A percentile compares a stretch with the other conserved stretches of the same genome.
phyloP scores from a whole-genome alignment of 2,888 invertebrate genomes.

The Scaptomyza polygonia region DNA sequence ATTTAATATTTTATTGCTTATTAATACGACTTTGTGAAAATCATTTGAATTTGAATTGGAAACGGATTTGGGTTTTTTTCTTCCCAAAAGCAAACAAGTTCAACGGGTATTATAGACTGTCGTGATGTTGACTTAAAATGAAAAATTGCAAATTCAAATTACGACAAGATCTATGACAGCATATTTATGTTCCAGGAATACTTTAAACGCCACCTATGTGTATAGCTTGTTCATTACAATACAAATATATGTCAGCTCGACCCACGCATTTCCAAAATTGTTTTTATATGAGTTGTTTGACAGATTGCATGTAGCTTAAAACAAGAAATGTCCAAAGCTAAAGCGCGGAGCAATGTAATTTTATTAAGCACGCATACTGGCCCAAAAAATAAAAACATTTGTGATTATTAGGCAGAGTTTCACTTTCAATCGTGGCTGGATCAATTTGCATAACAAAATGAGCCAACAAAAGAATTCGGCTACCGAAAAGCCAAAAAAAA shows the following conservation, averaged over 20 bases:
- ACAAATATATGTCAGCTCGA: constrained; percentile 16
- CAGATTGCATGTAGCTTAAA: constrained; percentile 64
- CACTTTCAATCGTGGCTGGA: constrained; percentile 65
- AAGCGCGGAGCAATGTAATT: constrained; percentile 65
- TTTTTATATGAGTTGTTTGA: constrained; percentile 56
- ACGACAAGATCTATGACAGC: constrained; percentile 52
- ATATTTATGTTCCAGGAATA: constrained; percentile 31
- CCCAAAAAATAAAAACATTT: constrained; percentile 53
- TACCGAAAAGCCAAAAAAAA: constrained; percentile 72
- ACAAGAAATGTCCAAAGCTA: constrained; percentile 60
- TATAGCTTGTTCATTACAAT: constrained; percentile 26
- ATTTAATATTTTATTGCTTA: constrained; percentile 40
- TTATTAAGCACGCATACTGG: constrained; percentile 64
- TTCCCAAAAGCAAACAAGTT: constrained; percentile 57
- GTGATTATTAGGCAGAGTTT: constrained; percentile 57
- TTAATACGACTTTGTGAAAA: constrained; percentile 49
- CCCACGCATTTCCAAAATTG: constrained; percentile 51
- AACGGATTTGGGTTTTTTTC: constrained; percentile 54
- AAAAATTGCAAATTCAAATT: constrained; percentile 68
- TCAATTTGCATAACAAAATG: constrained; percentile 81
- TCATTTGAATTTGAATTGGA: constrained; percentile 53
- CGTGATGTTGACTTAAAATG: constrained; percentile 43
- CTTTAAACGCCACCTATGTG: constrained; percentile 24
- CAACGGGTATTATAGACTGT: constrained; percentile 58
- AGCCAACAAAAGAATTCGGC: constrained; percentile 75